Percentiles rank a stretch among this genome's conserved stretches.
phyloP scores from a whole-genome alignment of 2,888 invertebrate genomes.

The Willowsia nigromaculata region DNA sequence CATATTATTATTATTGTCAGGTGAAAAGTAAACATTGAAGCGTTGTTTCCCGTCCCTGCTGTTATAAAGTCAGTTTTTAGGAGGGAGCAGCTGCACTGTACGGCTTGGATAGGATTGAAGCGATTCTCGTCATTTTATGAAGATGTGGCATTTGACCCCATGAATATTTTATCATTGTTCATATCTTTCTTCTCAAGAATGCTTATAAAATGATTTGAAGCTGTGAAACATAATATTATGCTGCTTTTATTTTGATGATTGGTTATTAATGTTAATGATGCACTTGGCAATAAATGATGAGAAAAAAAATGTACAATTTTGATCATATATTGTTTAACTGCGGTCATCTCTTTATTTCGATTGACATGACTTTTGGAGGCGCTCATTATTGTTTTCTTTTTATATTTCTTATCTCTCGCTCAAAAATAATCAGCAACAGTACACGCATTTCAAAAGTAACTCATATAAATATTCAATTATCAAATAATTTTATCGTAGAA shows the following conservation, averaged over 20 bases:
- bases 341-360: constrained; percentile 5
- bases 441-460: no score
- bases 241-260: no score
- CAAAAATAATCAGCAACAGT: not conserved
- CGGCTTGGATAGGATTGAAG: not conserved
- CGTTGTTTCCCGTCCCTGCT: not conserved
- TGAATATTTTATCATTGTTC: no score
- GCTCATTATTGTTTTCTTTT: not conserved
- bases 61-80: not conserved
- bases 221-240: no score
- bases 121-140: not conserved
- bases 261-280: not conserved
- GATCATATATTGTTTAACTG: not conserved
- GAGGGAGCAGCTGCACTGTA: constrained; percentile 17
- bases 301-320: not conserved
- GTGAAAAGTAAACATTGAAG: constrained; percentile 61
- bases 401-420: not conserved
- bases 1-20: constrained; percentile 45
- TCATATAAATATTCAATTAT: no score
- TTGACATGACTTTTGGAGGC: not conserved
- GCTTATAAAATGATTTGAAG: no score
- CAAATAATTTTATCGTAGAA: no score
- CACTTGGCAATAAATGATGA: not conserved
- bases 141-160: not conserved
- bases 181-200: no score